These are phyloP conservation scores for Coregonus clupeaformis DNA, from an alignment of 2,113 vertebrate genomes.

Conservation along the genomic window DNA sequence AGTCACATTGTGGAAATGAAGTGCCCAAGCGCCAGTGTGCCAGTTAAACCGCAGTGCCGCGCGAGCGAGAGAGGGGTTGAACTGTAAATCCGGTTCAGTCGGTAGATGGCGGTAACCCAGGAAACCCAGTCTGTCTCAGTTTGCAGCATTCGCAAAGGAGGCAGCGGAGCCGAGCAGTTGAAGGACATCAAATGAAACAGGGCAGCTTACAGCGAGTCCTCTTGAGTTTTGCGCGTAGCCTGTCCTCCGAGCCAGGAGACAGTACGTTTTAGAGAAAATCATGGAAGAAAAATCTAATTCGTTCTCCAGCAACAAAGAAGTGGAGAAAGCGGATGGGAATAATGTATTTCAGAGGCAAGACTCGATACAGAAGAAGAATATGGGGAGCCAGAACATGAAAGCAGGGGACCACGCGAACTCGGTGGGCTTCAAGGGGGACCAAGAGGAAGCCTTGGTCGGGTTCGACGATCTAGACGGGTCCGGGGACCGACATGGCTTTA, in stretches of 20 bases:
- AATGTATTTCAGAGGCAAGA: slow-evolving; percentile 79
- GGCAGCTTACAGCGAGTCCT: slow-evolving; percentile 67
- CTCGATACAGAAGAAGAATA: slow-evolving; percentile 77
- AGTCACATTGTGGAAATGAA: slow-evolving; percentile 72
- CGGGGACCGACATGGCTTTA: slow-evolving; percentile 85
- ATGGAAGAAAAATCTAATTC: slow-evolving; percentile 93
- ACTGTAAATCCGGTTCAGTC: slow-evolving; percentile 63
- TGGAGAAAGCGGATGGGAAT: slow-evolving; percentile 82
- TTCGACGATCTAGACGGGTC: slow-evolving; percentile 85
- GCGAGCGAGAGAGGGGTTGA: slow-evolving; percentile 45
- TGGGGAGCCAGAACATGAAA: slow-evolving; percentile 80
- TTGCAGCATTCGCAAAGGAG: slow-evolving; percentile 74
- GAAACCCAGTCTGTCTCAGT: slow-evolving; percentile 77
- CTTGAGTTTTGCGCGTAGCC: slow-evolving; percentile 62
- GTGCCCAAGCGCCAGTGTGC: slow-evolving; percentile 57
- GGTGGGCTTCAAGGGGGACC: slow-evolving; percentile 91
- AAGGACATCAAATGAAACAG: slow-evolving; percentile 72
- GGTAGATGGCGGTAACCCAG: slow-evolving; percentile 80
- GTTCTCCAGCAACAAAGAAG: slow-evolving; percentile 87
- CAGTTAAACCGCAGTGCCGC: slow-evolving; percentile 69
- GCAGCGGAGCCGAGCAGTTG: slow-evolving; percentile 70
- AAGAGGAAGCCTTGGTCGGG: slow-evolving; percentile 83
- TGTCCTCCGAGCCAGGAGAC: slow-evolving; percentile 62
- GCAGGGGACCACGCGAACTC: slow-evolving; percentile 86
- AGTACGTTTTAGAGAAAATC: slow-evolving; percentile 50